Base-by-base conservation (phyloP, 2,113 vertebrate genomes). In the Plectropomus leopardus region DNA sequence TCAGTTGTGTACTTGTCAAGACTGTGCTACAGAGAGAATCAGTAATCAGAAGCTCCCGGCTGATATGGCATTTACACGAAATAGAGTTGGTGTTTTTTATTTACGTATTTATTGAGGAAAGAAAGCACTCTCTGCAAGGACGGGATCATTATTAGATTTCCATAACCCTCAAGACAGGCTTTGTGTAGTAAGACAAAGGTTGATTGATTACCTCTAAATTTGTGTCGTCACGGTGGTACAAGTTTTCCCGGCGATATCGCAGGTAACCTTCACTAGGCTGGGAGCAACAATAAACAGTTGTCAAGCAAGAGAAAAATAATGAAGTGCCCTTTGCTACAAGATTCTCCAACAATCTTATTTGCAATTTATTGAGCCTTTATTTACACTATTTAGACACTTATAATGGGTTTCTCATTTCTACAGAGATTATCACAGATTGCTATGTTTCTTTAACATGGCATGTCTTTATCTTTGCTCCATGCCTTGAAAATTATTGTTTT, bases 151-250 rank as follows among this genome's bases (percentile, higher is more conserved):
- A 79, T 88, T 86, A 51, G 64, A 94, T 93, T 94, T 92, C 88
- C 89, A 93, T 92, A 92, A 92, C 87, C 75, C 78, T 74, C 66
- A 79, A 93, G 92, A 92, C 90, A 91, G 92, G 85, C 89, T 92
- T 95, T 92, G 91, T 93, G 85, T 67, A 24, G 61, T 73, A 91
- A 93, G 80, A 92, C 92, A 94, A 94, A 93, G 87, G 89, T 83
- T 95, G 95, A 95, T 94, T 94, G 95, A 95, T 94, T 95, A 88
- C 92, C 87, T 91, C 70, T 60, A 88, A 92, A 94, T 93, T 59
- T 89, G 83, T 90, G 84, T 87, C 68, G 91, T 90, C 93, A 89
- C 53, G 80, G 87, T 82, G 63, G 74, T 71, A 78, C 78, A 76
- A 92, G 85, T 74, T 86, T 89, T 92, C 87, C 55, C 58, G 66